phyloP scores from a whole-genome alignment of 2,888 invertebrate genomes.

The Apantesis nais region DNA sequence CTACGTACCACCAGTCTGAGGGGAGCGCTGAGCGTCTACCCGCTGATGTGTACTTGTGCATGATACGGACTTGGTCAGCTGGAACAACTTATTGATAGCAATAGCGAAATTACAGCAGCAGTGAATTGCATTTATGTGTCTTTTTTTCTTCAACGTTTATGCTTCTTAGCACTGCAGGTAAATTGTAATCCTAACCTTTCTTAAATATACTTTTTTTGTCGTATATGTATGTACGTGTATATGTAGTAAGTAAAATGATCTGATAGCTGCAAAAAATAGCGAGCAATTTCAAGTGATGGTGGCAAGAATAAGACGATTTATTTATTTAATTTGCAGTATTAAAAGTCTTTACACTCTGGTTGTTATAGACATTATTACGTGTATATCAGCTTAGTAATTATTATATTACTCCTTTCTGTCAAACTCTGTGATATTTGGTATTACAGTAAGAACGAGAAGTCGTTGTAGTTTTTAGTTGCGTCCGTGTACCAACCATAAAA shows the following conservation, averaged over 20 bases:
- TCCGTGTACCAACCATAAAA: not conserved
- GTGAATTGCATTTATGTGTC: not conserved
- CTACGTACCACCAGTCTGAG: not conserved
- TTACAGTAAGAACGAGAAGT: not conserved
- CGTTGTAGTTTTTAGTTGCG: too few relatives aligned
- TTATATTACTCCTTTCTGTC: not conserved
- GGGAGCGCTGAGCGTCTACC: not conserved
- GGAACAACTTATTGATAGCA: constrained; percentile 6
- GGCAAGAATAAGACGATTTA: not conserved
- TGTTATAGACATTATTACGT: not conserved
- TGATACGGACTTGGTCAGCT: not conserved
- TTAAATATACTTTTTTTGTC: not conserved
- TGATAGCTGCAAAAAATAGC: not conserved
- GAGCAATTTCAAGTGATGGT: not conserved
- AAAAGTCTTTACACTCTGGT: not conserved
- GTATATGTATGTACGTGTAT: not conserved
- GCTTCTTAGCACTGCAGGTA: too few relatives aligned
- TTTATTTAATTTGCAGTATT: not conserved
- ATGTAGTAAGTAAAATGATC: not conserved
- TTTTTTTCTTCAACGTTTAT: not conserved
- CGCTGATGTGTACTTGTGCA: not conserved
- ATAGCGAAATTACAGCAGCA: not conserved
- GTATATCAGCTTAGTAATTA: not conserved
- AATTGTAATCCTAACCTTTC: not conserved
- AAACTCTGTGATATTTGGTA: not conserved